These are phyloP conservation scores for Mustela lutreola DNA, from an alignment of 2,113 vertebrate species.

Conservation along the genomic window DNA sequence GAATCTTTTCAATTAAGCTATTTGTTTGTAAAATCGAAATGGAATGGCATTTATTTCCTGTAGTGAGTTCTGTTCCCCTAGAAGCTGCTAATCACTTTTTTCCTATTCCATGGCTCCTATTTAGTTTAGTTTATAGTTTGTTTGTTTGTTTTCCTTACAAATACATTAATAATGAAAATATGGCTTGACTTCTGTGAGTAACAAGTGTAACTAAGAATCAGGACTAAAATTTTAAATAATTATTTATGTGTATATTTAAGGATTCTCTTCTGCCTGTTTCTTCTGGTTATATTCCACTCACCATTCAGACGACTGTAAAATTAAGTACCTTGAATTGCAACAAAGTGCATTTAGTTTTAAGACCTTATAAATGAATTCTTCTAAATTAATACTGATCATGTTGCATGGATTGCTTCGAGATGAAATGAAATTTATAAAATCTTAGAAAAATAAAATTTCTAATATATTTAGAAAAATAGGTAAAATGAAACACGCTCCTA, in stretches of 20 bases:
- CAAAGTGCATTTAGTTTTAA: background rate
- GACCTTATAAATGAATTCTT: background rate
- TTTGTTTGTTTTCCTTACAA: background rate
- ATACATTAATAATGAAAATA: background rate
- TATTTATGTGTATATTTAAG: constrained; percentile 24
- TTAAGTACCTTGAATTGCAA: background rate
- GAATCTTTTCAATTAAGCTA: constrained; percentile 41
- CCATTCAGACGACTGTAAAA: background rate
- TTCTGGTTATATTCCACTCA: background rate
- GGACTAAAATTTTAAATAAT: background rate
- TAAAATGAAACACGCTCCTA: background rate
- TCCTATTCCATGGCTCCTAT: background rate
- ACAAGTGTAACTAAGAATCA: constrained; percentile 6
- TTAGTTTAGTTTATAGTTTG: background rate
- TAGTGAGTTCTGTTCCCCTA: background rate
- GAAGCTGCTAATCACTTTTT: background rate
- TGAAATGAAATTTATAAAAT: background rate
- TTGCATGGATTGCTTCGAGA: background rate
- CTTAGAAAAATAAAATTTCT: background rate
- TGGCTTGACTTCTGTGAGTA: background rate
- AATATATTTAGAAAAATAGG: background rate
- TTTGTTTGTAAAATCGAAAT: constrained; percentile 57
- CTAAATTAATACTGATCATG: background rate
- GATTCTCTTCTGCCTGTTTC: background rate
- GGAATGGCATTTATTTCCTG: constrained; percentile 31